These are phyloP conservation scores for Rhamphomyia laevipes DNA, from an alignment of 2,888 invertebrate genomes.

Conservation along the genomic window DNA sequence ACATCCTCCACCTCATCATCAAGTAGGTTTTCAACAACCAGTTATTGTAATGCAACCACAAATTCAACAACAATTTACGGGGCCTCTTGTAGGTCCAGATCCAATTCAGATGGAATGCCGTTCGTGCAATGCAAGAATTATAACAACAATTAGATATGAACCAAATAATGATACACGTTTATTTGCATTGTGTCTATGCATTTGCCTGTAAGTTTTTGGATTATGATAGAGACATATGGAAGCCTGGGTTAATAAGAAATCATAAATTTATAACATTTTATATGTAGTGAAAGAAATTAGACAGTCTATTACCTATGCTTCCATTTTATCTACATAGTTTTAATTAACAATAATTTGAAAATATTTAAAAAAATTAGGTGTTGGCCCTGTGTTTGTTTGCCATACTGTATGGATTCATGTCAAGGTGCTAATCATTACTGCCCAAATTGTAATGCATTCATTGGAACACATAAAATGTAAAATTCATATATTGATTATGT, in stretches of 20 bases:
- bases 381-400: conserved; percentile 46
- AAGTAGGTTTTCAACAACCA: background rate
- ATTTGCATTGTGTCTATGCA: conserved; percentile 15
- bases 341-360: background rate
- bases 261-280: too few relatives aligned
- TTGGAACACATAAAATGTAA: conserved; percentile 37
- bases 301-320: background rate
- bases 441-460: conserved; percentile 43
- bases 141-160: conserved; percentile 28
- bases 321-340: background rate
- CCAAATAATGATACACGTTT: conserved; percentile 15
- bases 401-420: conserved; percentile 47
- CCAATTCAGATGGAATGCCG: conserved; percentile 32
- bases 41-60: background rate
- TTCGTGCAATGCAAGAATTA: conserved; percentile 32
- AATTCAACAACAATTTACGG: background rate
- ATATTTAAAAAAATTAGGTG: conserved; percentile 22
- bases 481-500: too few relatives aligned
- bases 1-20: conserved; percentile 7
- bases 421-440: conserved; percentile 46
- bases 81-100: conserved; percentile 23
- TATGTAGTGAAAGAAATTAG: too few relatives aligned
- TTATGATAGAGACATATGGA: too few relatives aligned
- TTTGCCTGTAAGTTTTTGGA: conserved; percentile 23
- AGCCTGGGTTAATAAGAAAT: too few relatives aligned